Conservation (phyloP, 2,113 vertebrate genomes). For the Percopsis transmontana region DNA sequence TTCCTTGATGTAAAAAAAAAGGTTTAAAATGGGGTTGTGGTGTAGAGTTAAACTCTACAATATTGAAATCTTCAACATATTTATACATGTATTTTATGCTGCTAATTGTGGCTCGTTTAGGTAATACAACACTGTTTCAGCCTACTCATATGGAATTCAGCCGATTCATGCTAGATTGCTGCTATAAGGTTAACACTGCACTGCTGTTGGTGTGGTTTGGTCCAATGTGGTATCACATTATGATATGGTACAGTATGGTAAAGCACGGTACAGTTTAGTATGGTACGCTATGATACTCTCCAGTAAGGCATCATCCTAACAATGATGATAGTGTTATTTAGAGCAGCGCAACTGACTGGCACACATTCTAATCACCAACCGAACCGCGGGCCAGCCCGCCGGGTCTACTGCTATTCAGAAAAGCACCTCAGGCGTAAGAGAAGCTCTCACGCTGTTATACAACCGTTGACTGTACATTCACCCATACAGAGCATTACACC, state of each 20-base stretch:
- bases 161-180: too few relatives aligned
- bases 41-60: not conserved
- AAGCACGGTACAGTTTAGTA: too few relatives aligned
- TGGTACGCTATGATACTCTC: too few relatives aligned
- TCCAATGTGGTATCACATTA: too few relatives aligned
- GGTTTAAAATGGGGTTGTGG: not conserved
- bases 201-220: too few relatives aligned
- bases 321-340: too few relatives aligned
- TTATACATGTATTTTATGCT: not conserved
- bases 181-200: too few relatives aligned
- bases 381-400: not conserved
- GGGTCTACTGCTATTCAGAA: not conserved
- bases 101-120: too few relatives aligned
- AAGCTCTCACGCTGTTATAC: not conserved
- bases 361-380: not conserved
- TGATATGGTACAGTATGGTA: too few relatives aligned
- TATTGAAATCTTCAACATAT: not conserved
- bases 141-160: too few relatives aligned
- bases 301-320: too few relatives aligned
- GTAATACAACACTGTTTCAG: too few relatives aligned
- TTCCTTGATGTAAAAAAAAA: not conserved
- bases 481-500: not conserved
- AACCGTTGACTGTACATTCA: constrained; percentile 1
- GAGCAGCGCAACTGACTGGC: not conserved
- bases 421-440: not conserved